Evolutionary conservation across 2,888 invertebrate species (phyloP).

Genomic region (Xestia c-nigrum): DNA sequence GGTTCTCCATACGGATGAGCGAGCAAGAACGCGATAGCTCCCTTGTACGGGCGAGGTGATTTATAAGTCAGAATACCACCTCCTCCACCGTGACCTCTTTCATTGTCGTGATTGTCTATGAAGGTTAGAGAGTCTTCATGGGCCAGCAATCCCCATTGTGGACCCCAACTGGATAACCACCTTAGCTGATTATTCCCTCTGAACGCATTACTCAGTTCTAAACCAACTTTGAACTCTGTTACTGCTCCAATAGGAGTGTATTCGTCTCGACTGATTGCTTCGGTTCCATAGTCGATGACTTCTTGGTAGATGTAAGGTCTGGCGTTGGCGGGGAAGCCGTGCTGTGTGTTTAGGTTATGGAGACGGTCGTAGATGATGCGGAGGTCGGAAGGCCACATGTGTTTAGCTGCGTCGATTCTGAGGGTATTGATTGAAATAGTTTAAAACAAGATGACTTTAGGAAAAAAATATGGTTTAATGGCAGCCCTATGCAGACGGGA

Average conservation of each 20-base stretch:
- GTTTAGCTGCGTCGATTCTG: conserved; percentile 94
- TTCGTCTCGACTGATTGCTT: conserved; percentile 87
- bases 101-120: conserved; percentile 96
- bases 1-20: conserved; percentile 95
- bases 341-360: conserved; percentile 91
- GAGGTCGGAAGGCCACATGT: conserved; percentile 95
- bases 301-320: conserved; percentile 94
- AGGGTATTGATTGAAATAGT: not conserved
- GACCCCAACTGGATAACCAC: conserved; percentile 91
- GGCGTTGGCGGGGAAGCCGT: conserved; percentile 91
- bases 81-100: conserved; percentile 92
- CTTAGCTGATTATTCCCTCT: conserved; percentile 90
- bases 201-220: conserved; percentile 84
- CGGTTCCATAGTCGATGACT: conserved; percentile 93
- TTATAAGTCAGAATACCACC: conserved; percentile 92
- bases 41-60: conserved; percentile 92
- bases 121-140: conserved; percentile 92
- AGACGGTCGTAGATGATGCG: conserved; percentile 91
- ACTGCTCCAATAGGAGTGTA: conserved; percentile 91
- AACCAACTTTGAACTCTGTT: conserved; percentile 91
- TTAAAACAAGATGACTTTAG: not conserved
- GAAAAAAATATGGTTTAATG: not conserved
- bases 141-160: conserved; percentile 91
- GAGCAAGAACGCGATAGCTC: conserved; percentile 95
- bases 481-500: not conserved